Evolutionary conservation across 2,888 invertebrate species (phyloP), one percentile per base, ranked within the genome.

Genomic region (Rhagophthalmus giganteus): DNA sequence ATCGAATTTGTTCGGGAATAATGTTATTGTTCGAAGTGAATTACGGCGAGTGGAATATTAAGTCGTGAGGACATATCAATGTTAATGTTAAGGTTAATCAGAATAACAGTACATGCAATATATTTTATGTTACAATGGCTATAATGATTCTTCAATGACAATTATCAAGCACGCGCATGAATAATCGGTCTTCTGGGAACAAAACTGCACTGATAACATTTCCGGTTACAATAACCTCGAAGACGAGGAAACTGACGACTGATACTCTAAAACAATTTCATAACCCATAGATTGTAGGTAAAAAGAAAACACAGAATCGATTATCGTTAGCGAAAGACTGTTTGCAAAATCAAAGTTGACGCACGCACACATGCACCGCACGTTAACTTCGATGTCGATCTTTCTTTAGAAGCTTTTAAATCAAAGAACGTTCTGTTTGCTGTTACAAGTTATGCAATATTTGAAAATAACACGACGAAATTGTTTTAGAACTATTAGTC

Each of bases 141-240:
- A 33, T 14, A 33, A 33, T n/a, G n/a, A n/a, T n/a, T n/a, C n/a
- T 20, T 20, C 20, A 55, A 53, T 45, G 46, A 46, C 35, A 38
- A 35, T 53, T 54, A 54, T 53, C 57, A 45, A 42, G 35, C 60
- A 59, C 58, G 67, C 64, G 65, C 61, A 62, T 63, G 47, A 60
- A 57, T 61, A 65, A 67, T 66, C 63, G 58, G 56, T 50, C 54
- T 70, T 67, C 69, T 68, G 64, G 56, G 68, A 69, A 72, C 66
- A 68, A 70, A 70, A 68, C 69, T 68, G 69, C 67, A 70, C 64
- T 65, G 70, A 71, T 69, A 70, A 70, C 60, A 59, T 57, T 66
- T 72, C 71, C 72, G 71, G 72, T 68, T 70, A 63, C 72, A 72
- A 71, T 70, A 72, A 72, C 72, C 72, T 71, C 70, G 62, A 66